These are phyloP conservation scores for Parazoanthus darwini DNA, from an alignment of 92 coral and sea anemone genomes.

Conservation along the genomic window DNA sequence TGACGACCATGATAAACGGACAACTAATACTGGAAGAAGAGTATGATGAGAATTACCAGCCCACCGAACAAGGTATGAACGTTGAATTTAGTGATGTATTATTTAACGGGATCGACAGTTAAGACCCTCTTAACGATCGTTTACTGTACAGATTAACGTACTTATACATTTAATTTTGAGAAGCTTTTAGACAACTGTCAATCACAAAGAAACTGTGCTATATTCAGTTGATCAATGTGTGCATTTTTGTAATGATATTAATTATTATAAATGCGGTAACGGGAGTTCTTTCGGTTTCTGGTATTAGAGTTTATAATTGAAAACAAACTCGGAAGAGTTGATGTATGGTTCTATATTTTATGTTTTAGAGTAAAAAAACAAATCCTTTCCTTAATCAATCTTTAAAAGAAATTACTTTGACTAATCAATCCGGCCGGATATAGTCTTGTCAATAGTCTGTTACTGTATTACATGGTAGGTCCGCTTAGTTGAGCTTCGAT, in stretches of 20 bases:
- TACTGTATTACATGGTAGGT: too few relatives aligned
- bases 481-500: too few relatives aligned
- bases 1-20: conserved; percentile 91
- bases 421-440: too few relatives aligned
- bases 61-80: conserved; percentile 86
- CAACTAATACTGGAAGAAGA: conserved; percentile 94
- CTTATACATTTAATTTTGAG: not conserved
- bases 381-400: too few relatives aligned
- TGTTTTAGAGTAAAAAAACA: too few relatives aligned
- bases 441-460: too few relatives aligned
- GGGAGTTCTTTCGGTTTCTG: not conserved
- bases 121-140: not conserved
- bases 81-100: not conserved
- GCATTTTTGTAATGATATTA: too few relatives aligned
- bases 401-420: too few relatives aligned
- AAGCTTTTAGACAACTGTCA: not conserved
- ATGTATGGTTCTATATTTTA: too few relatives aligned
- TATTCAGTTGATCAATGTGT: not conserved
- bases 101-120: not conserved
- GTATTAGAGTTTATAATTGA: too few relatives aligned
- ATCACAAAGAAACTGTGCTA: not conserved
- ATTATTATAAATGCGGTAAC: too few relatives aligned
- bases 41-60: conserved; percentile 92
- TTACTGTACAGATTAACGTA: not conserved
- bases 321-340: not conserved